A percentile compares a stretch with the other conserved stretches of the same genome.
Conservation (phyloP, 2,113 vertebrate species). For the Rhea americana region DNA sequence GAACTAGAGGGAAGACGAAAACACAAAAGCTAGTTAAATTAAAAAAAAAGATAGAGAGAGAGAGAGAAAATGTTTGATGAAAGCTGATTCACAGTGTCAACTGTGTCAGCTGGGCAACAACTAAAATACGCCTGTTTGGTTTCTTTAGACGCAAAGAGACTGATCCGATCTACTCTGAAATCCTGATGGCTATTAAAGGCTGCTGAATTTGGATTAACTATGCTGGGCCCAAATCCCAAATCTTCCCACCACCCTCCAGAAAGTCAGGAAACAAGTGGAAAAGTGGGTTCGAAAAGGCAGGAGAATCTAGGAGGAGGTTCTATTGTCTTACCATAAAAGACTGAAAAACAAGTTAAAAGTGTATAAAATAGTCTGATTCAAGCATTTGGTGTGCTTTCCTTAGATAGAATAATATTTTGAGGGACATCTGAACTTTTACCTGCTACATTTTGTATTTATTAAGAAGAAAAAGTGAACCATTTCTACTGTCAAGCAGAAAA, state of each 20-base stretch:
- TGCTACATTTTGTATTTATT: neutral
- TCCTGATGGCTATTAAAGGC: neutral
- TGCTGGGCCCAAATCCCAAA: rapidly evolving
- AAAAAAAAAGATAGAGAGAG: neutral
- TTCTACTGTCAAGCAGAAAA: neutral
- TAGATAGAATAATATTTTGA: neutral
- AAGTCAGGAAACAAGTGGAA: neutral
- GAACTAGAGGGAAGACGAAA: neutral
- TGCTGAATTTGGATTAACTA: neutral
- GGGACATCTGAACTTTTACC: rapidly evolving
- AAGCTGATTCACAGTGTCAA: neutral
- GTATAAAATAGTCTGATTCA: neutral
- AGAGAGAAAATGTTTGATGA: neutral
- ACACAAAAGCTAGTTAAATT: neutral
- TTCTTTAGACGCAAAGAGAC: neutral
- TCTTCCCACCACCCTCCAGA: neutral
- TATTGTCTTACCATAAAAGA: neutral
- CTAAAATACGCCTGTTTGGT: rapidly evolving
- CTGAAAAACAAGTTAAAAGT: neutral
- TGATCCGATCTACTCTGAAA: neutral
- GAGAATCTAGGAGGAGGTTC: neutral
- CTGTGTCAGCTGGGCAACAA: neutral
- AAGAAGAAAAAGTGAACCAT: neutral
- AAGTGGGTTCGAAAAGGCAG: neutral
- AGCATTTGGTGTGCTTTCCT: neutral